Conservation (phyloP, 2,113 vertebrate genomes). For the Grallaria varia region DNA sequence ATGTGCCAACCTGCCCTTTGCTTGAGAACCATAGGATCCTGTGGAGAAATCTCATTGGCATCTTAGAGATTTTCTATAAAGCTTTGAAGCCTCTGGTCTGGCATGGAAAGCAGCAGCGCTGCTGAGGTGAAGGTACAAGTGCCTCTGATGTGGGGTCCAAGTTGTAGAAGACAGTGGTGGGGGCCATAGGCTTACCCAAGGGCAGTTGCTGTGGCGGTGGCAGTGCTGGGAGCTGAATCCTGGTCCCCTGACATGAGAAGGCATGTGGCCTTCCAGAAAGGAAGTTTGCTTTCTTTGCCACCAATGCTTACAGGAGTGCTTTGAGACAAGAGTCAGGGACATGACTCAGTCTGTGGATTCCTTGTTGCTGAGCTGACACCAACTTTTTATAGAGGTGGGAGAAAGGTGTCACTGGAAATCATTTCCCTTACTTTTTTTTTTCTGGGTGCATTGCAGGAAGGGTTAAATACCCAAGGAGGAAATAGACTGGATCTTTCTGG, state of each 20-base stretch:
- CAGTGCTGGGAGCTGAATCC: neutral
- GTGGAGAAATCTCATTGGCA: neutral
- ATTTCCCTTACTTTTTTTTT: neutral
- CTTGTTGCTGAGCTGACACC: neutral
- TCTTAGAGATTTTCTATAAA: neutral
- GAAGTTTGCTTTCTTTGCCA: neutral
- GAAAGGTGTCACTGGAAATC: neutral
- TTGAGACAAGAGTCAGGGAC: neutral
- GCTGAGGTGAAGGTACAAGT: neutral
- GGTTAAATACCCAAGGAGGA: constrained; percentile 30
- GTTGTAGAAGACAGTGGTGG: neutral
- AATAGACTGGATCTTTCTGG: constrained; percentile 12
- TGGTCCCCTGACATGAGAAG: neutral
- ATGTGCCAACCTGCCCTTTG: neutral
- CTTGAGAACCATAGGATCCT: neutral
- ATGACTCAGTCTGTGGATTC: neutral
- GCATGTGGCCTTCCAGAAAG: neutral
- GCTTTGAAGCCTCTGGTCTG: neutral
- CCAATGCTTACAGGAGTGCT: neutral
- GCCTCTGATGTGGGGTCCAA: neutral
- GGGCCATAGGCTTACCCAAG: neutral
- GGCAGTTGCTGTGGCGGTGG: neutral
- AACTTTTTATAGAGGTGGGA: neutral
- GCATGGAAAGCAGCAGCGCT: neutral
- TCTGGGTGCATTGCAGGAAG: neutral